Base-by-base conservation (phyloP, 1,140 invertebrate genomes). In the Wasmannia auropunctata region DNA sequence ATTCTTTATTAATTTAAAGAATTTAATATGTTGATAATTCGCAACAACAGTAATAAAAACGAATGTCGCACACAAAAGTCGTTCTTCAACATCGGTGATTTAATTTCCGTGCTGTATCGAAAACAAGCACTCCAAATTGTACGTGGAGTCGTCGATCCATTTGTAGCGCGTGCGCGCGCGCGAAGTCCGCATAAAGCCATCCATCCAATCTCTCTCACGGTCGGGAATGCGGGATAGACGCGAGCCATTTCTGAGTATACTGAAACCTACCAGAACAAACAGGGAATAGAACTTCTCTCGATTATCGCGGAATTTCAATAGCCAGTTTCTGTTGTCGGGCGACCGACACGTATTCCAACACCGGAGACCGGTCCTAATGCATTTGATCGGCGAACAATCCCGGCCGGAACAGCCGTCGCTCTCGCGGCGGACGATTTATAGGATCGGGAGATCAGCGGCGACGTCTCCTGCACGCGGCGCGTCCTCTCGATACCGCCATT, bases 251-350 rank as follows among this genome's bases (percentile, higher is more conserved):
- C 79, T 58, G 67, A 56, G 14, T 83, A 51, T 74, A 67, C 62
- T 51, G 67, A 74, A 83, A 74, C 79, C 67, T 58, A 58, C 25
- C 25, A 74, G 67, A 83, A 74, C 79, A 83, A 74, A 83, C 67
- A 72, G 51, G 34, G 54, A 40, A 63, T 79, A 22, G 79, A 83
- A 83, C 79, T 83, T 58, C 51, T 37, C 79, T 83, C 79, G 79
- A 83, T 83, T 83, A 83, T 83, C 79, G 51, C 25, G 51, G 79
- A 74, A 83, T 83, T 83, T 83, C 79, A 83, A 83, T 83, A 83
- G 79, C 67, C 67, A 60, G 79, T 74, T 83, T 74, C 79, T 67
- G 79, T 58, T 25, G 65, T 31, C 79, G 51, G 31, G 25, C 79
- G 51, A 67, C 65, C 49, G 49, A 81, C 79, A 72, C 79, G 65